A percentile compares a stretch with the other conserved stretches of the same genome.
Evolutionary conservation across 2,888 invertebrate species (phyloP).

Genomic region (Macaria liturata): DNA sequence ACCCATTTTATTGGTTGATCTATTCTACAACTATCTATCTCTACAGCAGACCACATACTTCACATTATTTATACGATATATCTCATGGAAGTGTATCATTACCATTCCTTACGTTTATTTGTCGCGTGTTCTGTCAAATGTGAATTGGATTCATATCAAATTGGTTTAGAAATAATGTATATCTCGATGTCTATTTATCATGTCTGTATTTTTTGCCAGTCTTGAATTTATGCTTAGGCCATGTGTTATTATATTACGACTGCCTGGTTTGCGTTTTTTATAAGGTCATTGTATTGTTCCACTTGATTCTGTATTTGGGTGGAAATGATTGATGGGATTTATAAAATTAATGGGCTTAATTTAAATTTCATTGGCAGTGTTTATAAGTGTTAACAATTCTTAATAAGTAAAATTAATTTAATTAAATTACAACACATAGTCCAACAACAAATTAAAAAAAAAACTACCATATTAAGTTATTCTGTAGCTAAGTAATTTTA

Average conservation of each 20-base stretch:
- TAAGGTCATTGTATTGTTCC: constrained; percentile 1
- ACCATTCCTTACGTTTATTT: constrained; percentile 27
- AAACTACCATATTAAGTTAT: too few species aligned
- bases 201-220: constrained; percentile 25
- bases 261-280: constrained; percentile 2
- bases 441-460: too few species aligned
- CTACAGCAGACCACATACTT: constrained; percentile 29
- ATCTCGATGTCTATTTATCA: constrained; percentile 25
- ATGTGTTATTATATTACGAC: constrained; percentile 5
- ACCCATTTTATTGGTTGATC: background rate
- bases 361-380: too few species aligned
- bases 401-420: too few species aligned
- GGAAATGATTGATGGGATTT: constrained; percentile 5
- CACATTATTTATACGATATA: constrained; percentile 50
- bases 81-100: constrained; percentile 54
- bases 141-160: constrained; percentile 33
- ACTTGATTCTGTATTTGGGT: constrained; percentile 11
- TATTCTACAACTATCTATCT: constrained; percentile 5
- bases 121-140: constrained; percentile 44
- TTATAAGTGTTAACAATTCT: too few species aligned
- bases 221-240: constrained; percentile 16
- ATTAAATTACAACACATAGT: too few species aligned
- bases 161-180: constrained; percentile 20
- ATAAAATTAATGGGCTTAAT: too few species aligned
- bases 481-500: too few species aligned